Percentiles rank a stretch among this genome's conserved stretches.
phyloP scores from a whole-genome alignment of 2,888 invertebrate genomes.

The Xestia c-nigrum region DNA sequence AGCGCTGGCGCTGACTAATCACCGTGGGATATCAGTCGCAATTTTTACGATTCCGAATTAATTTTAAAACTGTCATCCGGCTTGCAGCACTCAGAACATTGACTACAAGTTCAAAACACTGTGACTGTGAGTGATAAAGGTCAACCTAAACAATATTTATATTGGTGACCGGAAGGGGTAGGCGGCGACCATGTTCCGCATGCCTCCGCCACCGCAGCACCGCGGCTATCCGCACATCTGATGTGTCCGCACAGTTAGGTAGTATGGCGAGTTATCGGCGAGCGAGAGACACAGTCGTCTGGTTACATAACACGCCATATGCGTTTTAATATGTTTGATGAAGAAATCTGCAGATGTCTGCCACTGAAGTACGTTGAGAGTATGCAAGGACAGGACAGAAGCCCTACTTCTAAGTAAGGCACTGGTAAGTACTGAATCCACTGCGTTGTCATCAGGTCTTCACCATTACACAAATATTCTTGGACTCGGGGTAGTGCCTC shows the following conservation, averaged over 20 bases:
- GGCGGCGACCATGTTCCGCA: slow-evolving; percentile 1
- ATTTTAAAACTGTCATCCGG: background rate
- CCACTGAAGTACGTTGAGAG: slow-evolving; percentile 13
- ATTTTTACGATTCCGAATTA: slow-evolving; percentile 8
- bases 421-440: background rate
- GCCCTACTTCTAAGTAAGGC: background rate
- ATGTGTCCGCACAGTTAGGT: slow-evolving; percentile 10
- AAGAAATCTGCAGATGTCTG: slow-evolving; percentile 55
- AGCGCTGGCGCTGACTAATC: slow-evolving; percentile 1
- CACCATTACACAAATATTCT: background rate
- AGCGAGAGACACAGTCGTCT: slow-evolving; percentile 13
- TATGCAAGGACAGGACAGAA: slow-evolving; percentile 12
- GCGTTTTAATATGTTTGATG: slow-evolving; percentile 38
- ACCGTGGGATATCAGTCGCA: background rate
- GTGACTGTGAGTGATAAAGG: slow-evolving; percentile 23
- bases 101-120: slow-evolving; percentile 17
- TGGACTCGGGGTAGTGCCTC: no score
- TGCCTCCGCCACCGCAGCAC: slow-evolving; percentile 2
- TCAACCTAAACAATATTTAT: slow-evolving; percentile 17
- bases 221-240: background rate
- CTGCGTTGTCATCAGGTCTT: background rate
- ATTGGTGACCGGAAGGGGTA: slow-evolving; percentile 37
- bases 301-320: slow-evolving; percentile 27
- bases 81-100: background rate
- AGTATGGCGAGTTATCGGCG: background rate